Evolutionary conservation across 2,888 invertebrate genomes (phyloP), one percentile per base, ranked within the genome.

Genomic region (Lochmaea capreae): DNA sequence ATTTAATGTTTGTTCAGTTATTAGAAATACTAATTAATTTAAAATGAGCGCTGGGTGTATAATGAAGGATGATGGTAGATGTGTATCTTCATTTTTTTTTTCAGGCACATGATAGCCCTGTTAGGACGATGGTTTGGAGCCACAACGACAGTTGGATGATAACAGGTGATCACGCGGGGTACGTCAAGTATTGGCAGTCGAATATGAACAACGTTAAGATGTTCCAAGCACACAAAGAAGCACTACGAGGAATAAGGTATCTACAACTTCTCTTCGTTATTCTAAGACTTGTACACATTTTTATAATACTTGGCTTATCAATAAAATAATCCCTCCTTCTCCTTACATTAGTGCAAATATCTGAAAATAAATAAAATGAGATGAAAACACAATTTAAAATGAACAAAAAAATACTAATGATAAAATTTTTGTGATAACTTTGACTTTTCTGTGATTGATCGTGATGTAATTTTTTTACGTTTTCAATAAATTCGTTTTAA

Each of bases 181-280:
- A 96, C 87, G 97, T 99, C 79, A 99, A 99, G 86, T 99, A 99
- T 89, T 99, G 99, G 99, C 99, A 99, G 90, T 97, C 98, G 83
- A 99, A 99, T 89, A 99, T 99, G 99, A 99, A 99, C 90, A 99
- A 99, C 90, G 99, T 99, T 73, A 99, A 99, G 92, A 99, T 99
- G 98, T 99, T 97, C 90, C 99, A 99, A 89, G 99, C 99, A 72
- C 99, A 99, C 89, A 99, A 99, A 92, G 99, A 99, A 91, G 97
- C 99, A 80, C 95, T 99, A 83, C 93, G 99, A 88, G 98, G 98
- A 89, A 95, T 99, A 91, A 96, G 96, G 96, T 97, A 93, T 90
- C 87, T 87, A 86, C 87, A 87, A 85, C 85, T 86, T 86, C 84
- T 85, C 85, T 87, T 77, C 85, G 85, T 84, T 83, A 82, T 85